These are phyloP conservation scores for Eulemur rubriventer DNA, from an alignment of 2,797 vertebrate species.

Conservation along the genomic window DNA sequence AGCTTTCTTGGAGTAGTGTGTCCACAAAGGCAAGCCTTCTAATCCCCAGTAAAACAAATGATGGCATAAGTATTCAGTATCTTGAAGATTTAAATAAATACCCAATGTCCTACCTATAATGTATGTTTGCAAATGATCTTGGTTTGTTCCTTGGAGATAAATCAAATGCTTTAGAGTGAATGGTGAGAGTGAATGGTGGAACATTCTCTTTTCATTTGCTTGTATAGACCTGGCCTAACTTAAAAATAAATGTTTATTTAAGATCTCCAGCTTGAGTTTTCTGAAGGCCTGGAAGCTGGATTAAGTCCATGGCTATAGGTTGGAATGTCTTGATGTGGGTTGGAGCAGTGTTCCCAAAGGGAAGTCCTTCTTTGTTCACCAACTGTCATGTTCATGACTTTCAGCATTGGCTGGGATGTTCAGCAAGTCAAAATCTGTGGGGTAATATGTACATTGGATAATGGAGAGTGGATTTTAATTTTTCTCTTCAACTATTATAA, in stretches of 20 bases:
- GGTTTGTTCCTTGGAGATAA: slow-evolving; percentile 11
- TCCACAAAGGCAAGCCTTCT: neutral
- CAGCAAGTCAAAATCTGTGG: neutral
- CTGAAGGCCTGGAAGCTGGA: neutral
- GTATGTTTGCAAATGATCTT: neutral
- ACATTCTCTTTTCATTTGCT: neutral
- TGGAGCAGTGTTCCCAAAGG: neutral
- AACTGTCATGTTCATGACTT: neutral
- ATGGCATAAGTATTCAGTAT: slow-evolving; percentile 1
- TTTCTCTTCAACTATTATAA: neutral
- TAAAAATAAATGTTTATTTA: slow-evolving; percentile 49
- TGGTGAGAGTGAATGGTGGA: neutral
- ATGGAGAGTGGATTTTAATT: neutral
- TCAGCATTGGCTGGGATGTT: neutral
- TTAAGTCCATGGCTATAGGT: neutral
- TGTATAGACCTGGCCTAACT: neutral
- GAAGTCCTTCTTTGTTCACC: neutral
- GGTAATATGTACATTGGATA: neutral
- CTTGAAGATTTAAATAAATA: slow-evolving; percentile 13
- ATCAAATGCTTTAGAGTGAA: neutral
- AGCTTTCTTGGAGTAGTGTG: neutral
- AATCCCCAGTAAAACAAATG: neutral
- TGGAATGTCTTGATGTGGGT: neutral
- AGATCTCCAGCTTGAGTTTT: neutral
- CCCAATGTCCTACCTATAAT: neutral